phyloP scores from a whole-genome alignment of 2,888 invertebrate species.

The Drosophila mulleri region DNA sequence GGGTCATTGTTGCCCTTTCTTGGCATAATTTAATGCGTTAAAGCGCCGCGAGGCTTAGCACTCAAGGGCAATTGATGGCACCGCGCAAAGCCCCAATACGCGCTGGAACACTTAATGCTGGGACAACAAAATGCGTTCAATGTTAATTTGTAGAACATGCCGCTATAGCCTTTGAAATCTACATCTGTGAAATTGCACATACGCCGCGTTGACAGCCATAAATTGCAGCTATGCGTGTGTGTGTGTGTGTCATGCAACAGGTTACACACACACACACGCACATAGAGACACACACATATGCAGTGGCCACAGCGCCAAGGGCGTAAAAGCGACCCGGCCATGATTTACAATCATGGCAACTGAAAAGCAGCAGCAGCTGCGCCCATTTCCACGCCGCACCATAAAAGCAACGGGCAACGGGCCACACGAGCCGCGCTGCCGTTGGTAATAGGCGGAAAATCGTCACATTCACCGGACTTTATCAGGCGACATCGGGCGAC shows the following conservation, averaged over 20 bases:
- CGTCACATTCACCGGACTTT: conserved; percentile 69
- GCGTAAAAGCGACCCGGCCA: conserved; percentile 39
- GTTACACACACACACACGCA: conserved; percentile 40
- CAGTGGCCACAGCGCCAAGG: conserved; percentile 37
- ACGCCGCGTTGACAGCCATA: conserved; percentile 47
- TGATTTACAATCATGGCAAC: conserved; percentile 66
- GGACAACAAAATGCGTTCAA: conserved; percentile 45
- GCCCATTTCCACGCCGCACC: conserved; percentile 65
- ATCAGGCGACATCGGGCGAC: conserved; percentile 47
- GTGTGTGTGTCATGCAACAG: conserved; percentile 69
- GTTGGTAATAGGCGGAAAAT: conserved; percentile 77
- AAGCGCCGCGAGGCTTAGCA: conserved; percentile 34
- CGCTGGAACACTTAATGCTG: conserved; percentile 56
- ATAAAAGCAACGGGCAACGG: conserved; percentile 56
- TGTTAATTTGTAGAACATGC: conserved; percentile 34
- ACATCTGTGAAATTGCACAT: conserved; percentile 39
- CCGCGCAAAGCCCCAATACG: conserved; percentile 5
- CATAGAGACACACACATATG: too few species aligned
- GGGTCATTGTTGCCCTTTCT: background rate
- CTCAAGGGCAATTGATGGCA: conserved; percentile 34
- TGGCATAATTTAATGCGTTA: conserved; percentile 24
- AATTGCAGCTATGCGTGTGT: conserved; percentile 39
- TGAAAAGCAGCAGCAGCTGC: conserved; percentile 68
- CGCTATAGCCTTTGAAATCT: background rate
- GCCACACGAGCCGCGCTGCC: conserved; percentile 20